Evolutionary conservation across 2,797 vertebrate species (phyloP).

Genomic region (Sebastes ruberrimus): DNA sequence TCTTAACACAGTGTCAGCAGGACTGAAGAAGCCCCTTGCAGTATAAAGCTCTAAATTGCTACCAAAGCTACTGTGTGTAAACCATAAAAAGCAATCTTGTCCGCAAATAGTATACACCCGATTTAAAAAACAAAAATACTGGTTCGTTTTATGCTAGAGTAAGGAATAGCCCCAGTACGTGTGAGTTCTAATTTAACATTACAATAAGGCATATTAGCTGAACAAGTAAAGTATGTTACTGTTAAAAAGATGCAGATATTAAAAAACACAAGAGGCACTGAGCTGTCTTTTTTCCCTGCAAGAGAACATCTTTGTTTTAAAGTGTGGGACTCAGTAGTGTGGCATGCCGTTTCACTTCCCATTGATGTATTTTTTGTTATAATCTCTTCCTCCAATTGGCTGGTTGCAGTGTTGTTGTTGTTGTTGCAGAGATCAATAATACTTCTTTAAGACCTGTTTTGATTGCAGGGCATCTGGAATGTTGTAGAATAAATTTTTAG

Average conservation of each 20-base stretch:
- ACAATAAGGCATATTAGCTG: constrained; percentile 29
- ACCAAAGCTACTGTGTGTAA: constrained; percentile 52
- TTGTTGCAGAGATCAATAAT: neutral
- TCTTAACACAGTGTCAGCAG: constrained; percentile 20
- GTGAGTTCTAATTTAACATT: constrained; percentile 6
- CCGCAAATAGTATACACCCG: constrained; percentile 32
- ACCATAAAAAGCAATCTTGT: constrained; percentile 60
- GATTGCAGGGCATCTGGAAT: constrained; percentile 69
- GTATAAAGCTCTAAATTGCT: constrained; percentile 29
- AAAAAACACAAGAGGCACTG: constrained; percentile 47
- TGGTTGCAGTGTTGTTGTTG: neutral
- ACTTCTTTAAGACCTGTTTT: constrained; percentile 24
- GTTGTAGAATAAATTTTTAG: constrained; percentile 53
- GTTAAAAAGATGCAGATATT: constrained; percentile 54
- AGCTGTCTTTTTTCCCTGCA: constrained; percentile 15
- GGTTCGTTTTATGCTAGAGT: constrained; percentile 35
- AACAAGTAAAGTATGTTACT: constrained; percentile 18
- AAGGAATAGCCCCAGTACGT: constrained; percentile 5
- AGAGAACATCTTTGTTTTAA: constrained; percentile 6
- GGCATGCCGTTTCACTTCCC: constrained; percentile 29
- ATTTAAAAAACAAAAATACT: constrained; percentile 23
- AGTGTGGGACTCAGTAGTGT: constrained; percentile 49
- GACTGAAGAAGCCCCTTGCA: constrained; percentile 35
- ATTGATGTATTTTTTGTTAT: neutral
- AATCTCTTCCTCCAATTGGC: neutral